A percentile compares a stretch with the other conserved stretches of the same genome.
Evolutionary conservation across 23 tunicate genomes (phyloP).

Genomic region (Ciona savignyi): DNA sequence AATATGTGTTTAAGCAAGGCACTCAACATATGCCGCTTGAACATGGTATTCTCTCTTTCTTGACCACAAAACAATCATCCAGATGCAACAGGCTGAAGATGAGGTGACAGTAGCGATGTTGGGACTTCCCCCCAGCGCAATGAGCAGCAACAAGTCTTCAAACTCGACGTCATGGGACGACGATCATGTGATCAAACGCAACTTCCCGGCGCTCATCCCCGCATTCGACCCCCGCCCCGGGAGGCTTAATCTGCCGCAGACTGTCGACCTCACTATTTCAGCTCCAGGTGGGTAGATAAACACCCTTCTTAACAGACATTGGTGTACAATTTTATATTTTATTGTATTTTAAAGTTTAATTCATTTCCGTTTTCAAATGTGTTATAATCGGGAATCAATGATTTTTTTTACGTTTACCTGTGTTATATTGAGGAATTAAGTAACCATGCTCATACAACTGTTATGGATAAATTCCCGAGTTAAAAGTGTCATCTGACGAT

Average conservation of each 20-base stretch:
- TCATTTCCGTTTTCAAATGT: no score
- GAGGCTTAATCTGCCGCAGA: constrained; percentile 76
- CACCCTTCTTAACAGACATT: no score
- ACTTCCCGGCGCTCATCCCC: constrained; percentile 66
- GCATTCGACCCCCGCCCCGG: constrained; percentile 96
- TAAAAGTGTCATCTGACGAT: no score
- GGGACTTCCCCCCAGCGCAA: constrained; percentile 23
- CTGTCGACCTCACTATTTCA: constrained; percentile 73
- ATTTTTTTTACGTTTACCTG: no score
- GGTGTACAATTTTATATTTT: no score
- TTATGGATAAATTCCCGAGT: no score
- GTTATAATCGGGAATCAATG: no score
- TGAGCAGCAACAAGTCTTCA: constrained; percentile 6
- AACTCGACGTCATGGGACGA: constrained; percentile 55
- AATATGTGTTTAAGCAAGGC: no score
- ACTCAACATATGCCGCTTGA: no score
- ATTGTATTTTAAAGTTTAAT: no score
- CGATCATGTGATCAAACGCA: constrained; percentile 53
- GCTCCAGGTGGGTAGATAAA: constrained; percentile 65
- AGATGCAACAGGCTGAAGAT: constrained; percentile 47
- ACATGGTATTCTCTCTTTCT: not conserved
- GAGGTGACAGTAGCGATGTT: constrained; percentile 52
- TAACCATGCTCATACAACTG: no score
- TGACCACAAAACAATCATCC: not conserved
- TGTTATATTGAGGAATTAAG: no score